Conservation (phyloP, 1,140 invertebrate genomes). For the Drosophila biarmipes region DNA sequence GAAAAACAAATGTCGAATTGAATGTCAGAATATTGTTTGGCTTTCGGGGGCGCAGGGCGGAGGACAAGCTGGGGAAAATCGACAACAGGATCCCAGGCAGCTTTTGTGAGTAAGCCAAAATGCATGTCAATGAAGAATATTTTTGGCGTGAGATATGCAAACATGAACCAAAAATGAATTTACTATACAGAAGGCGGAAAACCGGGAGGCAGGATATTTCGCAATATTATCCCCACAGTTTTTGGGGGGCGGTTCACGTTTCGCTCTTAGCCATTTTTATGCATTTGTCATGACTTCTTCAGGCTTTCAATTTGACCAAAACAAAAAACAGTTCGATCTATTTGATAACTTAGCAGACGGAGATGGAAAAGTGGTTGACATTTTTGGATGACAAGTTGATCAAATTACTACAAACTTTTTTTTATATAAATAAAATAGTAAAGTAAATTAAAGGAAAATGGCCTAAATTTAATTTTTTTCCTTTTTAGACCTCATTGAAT, state of each 20-base stretch:
- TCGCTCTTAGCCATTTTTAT: conserved; percentile 27
- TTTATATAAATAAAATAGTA: too few relatives aligned
- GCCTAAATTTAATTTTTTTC: too few relatives aligned
- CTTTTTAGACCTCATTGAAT: too few relatives aligned
- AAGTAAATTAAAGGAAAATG: too few relatives aligned
- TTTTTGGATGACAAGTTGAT: conserved; percentile 3
- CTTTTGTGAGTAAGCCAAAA: conserved; percentile 69
- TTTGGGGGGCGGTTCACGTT: neutral
- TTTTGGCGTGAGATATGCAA: conserved; percentile 72
- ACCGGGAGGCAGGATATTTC: neutral
- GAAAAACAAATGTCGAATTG: conserved; percentile 79
- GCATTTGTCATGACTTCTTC: conserved; percentile 36
- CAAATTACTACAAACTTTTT: too few relatives aligned
- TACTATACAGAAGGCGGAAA: conserved; percentile 42
- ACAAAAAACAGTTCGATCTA: conserved; percentile 33
- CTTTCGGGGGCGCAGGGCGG: neutral
- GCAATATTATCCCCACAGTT: conserved; percentile 36
- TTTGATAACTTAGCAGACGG: conserved; percentile 31
- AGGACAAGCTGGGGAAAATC: neutral
- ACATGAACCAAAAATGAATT: conserved; percentile 74
- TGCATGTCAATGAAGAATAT: conserved; percentile 75
- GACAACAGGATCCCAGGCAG: conserved; percentile 34
- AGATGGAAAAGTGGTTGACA: conserved; percentile 31
- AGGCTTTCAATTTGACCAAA: conserved; percentile 24
- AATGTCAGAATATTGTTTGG: conserved; percentile 78